A percentile compares a stretch with the other conserved stretches of the same genome.
phyloP scores from a whole-genome alignment of 2,888 invertebrate genomes.

The Rhaphigaster nebulosa region DNA sequence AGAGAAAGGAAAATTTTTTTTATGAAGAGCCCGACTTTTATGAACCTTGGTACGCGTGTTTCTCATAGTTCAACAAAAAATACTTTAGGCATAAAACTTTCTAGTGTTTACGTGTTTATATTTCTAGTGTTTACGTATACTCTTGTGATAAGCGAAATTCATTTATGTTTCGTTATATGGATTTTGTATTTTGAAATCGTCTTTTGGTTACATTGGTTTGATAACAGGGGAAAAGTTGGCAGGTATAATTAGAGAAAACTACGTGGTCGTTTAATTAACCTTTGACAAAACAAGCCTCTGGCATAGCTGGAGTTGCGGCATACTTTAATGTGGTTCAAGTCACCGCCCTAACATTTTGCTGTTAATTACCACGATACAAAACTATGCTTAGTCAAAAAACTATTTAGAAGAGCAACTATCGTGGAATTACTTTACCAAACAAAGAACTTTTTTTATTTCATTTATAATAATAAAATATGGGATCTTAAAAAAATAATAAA shows the following conservation, averaged over 20 bases:
- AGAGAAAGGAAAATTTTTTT: too few relatives aligned
- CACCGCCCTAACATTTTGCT: neutral
- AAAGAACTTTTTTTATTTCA: too few relatives aligned
- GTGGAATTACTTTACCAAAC: neutral
- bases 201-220: neutral
- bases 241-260: conserved; percentile 23
- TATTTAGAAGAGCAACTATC: neutral
- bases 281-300: neutral
- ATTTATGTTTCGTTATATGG: too few relatives aligned
- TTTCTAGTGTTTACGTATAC: too few relatives aligned
- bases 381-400: neutral
- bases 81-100: too few relatives aligned
- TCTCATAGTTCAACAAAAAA: too few relatives aligned
- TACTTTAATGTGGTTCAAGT: neutral
- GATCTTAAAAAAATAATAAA: too few relatives aligned
- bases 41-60: too few relatives aligned
- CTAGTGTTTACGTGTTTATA: too few relatives aligned
- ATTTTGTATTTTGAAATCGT: neutral
- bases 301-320: neutral
- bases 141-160: too few relatives aligned
- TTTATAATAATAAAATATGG: too few relatives aligned
- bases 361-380: neutral
- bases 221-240: neutral
- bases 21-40: too few relatives aligned
- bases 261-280: neutral